phyloP scores from a whole-genome alignment of 2,888 invertebrate genomes.

The Xylocampa areola region DNA sequence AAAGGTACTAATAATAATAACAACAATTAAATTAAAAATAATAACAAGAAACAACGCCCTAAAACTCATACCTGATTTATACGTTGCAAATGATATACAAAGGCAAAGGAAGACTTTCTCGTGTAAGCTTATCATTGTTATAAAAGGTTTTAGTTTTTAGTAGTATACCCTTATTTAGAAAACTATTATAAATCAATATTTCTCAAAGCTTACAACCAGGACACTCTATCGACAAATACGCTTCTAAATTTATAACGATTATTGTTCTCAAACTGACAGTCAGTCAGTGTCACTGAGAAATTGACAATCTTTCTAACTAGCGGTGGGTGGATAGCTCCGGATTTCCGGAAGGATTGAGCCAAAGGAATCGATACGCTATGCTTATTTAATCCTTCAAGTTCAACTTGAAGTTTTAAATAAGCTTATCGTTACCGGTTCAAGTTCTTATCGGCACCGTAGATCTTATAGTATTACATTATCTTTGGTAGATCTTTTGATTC shows the following conservation, averaged over 20 bases:
- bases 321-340: too few relatives aligned
- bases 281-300: not conserved
- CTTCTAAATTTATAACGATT: too few relatives aligned
- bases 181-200: conserved; percentile 43
- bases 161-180: conserved; percentile 14
- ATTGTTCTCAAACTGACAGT: not conserved
- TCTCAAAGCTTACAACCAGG: conserved; percentile 26
- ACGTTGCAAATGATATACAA: conserved; percentile 59
- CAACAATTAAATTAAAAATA: conserved; percentile 58
- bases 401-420: too few relatives aligned
- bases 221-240: not conserved
- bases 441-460: too few relatives aligned
- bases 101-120: conserved; percentile 55
- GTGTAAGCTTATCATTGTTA: conserved; percentile 56
- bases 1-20: conserved; percentile 59
- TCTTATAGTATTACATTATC: too few relatives aligned
- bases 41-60: conserved; percentile 68
- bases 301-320: too few relatives aligned
- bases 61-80: conserved; percentile 72
- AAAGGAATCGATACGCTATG: too few relatives aligned
- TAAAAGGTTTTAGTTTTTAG: conserved; percentile 23
- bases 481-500: too few relatives aligned
- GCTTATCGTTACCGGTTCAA: too few relatives aligned
- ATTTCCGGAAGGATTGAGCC: too few relatives aligned
- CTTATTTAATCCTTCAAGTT: too few relatives aligned